Conservation (phyloP, 2,113 vertebrate genomes). For the Potamarius usumacintae region DNA sequence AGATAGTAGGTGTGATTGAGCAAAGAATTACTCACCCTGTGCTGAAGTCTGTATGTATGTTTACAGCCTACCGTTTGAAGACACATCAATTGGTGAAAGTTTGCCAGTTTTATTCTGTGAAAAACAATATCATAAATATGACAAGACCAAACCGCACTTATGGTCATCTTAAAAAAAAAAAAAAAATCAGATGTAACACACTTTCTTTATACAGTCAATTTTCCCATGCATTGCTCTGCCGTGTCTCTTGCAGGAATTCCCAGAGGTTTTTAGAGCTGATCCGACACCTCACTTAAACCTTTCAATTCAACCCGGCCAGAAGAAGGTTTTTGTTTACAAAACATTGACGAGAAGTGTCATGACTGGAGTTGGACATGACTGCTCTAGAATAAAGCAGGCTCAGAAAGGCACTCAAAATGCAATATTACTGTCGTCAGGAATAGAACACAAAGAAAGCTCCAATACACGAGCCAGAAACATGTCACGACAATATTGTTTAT, state of each 20-base stretch:
- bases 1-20: neutral
- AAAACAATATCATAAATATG: neutral
- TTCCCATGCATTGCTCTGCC: neutral
- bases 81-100: neutral
- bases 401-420: neutral
- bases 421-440: neutral
- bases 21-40: neutral
- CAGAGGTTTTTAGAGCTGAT: conserved; percentile 2
- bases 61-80: neutral
- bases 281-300: neutral
- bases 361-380: neutral
- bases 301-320: neutral
- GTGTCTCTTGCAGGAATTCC: neutral
- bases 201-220: neutral
- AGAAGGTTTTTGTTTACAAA: neutral
- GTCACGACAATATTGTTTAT: neutral
- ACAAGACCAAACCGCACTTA: neutral
- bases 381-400: neutral
- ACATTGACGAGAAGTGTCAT: neutral
- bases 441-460: neutral
- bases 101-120: neutral
- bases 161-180: neutral
- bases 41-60: neutral
- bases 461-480: neutral
- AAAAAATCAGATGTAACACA: neutral